A percentile compares a stretch with the other conserved stretches of the same genome.
Evolutionary conservation across 2,113 vertebrate species (phyloP).

Genomic region (Channa argus): DNA sequence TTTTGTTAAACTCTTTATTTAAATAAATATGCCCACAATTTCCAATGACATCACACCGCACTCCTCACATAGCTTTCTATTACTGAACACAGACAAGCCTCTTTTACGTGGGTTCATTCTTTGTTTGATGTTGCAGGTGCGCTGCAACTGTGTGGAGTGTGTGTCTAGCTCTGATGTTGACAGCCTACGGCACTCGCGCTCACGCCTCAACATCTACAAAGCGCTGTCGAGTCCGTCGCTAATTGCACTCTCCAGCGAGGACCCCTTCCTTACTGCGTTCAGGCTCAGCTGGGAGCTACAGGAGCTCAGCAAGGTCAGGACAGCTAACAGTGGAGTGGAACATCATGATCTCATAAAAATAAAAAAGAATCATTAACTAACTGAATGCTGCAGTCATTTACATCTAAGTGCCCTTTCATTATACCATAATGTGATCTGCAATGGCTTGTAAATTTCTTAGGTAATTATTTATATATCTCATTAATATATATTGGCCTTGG

Average conservation of each 20-base stretch:
- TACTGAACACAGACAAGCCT: slow-evolving; percentile 17
- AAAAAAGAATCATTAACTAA: background rate
- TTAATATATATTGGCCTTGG: background rate
- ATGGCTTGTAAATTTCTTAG: background rate
- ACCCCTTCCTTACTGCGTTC: slow-evolving; percentile 97
- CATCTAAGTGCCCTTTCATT: slow-evolving; percentile 3
- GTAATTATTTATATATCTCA: background rate
- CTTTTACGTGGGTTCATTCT: slow-evolving; percentile 21
- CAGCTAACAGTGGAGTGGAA: background rate
- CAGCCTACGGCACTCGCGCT: slow-evolving; percentile 95
- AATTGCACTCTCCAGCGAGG: slow-evolving; percentile 96
- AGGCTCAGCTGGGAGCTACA: slow-evolving; percentile 98
- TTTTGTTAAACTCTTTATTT: background rate
- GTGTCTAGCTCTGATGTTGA: slow-evolving; percentile 97
- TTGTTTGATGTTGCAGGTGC: slow-evolving; percentile 81
- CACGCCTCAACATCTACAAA: slow-evolving; percentile 97
- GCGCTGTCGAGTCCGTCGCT: slow-evolving; percentile 95
- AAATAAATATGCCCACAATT: background rate
- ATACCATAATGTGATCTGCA: background rate
- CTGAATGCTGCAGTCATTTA: slow-evolving; percentile 5
- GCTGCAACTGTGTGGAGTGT: slow-evolving; percentile 97
- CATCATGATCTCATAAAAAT: slow-evolving; percentile 10
- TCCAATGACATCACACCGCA: background rate
- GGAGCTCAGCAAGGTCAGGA: slow-evolving; percentile 92
- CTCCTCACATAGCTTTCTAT: background rate